Evolutionary conservation across 2,113 vertebrate species (phyloP).

Genomic region (Ophthalmotilapia sp.): DNA sequence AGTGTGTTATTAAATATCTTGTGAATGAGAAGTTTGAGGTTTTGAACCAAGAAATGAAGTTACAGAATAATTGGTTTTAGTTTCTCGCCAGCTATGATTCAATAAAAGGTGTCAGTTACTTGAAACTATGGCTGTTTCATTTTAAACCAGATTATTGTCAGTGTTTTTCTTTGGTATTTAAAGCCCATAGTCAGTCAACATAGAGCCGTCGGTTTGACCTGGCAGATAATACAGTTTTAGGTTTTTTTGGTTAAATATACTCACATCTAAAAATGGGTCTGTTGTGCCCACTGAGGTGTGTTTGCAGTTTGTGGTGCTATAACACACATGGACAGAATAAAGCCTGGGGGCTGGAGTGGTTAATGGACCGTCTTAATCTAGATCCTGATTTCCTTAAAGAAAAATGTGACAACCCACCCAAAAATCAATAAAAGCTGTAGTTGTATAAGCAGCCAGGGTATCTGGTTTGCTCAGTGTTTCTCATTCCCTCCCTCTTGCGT

Average conservation of each 20-base stretch:
- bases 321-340: not conserved
- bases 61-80: constrained; percentile 4
- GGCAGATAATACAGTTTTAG: not conserved
- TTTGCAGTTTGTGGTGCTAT: not conserved
- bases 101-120: not conserved
- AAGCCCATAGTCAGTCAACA: not conserved
- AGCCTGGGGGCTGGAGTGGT: not conserved
- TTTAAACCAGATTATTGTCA: not conserved
- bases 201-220: not conserved
- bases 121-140: not conserved
- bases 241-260: not conserved
- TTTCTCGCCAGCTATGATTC: not conserved
- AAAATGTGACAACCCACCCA: not conserved
- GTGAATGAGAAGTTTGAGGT: not conserved
- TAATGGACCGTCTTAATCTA: not conserved
- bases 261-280: not conserved
- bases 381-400: not conserved
- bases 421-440: not conserved
- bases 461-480: not conserved
- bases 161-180: not conserved
- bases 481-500: not conserved
- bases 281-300: not conserved
- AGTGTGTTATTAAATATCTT: constrained; percentile 8
- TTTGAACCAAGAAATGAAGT: not conserved
- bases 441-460: not conserved